Percentiles rank a stretch among this genome's conserved stretches.
Conservation (phyloP, 35 echinoderm and acorn worm species). For the Diadema setosum region DNA sequence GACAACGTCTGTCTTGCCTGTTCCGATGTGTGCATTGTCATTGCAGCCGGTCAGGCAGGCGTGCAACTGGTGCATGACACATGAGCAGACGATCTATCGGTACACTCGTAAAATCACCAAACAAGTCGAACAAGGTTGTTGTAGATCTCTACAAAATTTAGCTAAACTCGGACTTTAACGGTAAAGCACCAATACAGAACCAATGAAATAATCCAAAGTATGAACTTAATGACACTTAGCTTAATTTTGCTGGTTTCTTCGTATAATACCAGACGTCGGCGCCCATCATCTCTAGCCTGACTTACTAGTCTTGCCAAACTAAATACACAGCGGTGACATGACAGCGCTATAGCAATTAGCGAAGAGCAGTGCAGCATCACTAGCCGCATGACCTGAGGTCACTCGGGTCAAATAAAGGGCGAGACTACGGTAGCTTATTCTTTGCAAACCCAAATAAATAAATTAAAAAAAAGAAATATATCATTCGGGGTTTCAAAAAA, state of each 20-base stretch:
- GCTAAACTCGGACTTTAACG: not conserved
- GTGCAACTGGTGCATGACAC: not conserved
- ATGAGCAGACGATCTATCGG: not conserved
- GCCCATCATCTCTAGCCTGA: not conserved
- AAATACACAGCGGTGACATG: not conserved
- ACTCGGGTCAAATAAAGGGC: not conserved
- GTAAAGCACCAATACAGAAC: not conserved
- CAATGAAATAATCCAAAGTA: not conserved
- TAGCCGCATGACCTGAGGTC: not conserved
- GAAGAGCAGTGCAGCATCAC: not conserved
- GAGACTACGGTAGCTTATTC: not conserved
- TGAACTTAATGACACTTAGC: not conserved
- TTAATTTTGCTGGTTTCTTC: not conserved
- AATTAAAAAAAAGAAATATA: not conserved
- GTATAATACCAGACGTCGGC: too few relatives aligned
- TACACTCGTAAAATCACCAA: not conserved
- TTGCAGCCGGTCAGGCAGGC: not conserved
- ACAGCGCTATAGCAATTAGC: not conserved
- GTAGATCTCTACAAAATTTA: not conserved
- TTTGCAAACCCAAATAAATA: not conserved
- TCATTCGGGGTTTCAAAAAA: not conserved
- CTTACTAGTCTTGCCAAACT: not conserved
- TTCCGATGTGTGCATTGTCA: too few relatives aligned
- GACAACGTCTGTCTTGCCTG: too few relatives aligned
- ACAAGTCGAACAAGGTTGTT: not conserved